Evolutionary conservation across 37 sponge, comb jelly and placozoan species (phyloP).

Genomic region (Beroe forskalii): DNA sequence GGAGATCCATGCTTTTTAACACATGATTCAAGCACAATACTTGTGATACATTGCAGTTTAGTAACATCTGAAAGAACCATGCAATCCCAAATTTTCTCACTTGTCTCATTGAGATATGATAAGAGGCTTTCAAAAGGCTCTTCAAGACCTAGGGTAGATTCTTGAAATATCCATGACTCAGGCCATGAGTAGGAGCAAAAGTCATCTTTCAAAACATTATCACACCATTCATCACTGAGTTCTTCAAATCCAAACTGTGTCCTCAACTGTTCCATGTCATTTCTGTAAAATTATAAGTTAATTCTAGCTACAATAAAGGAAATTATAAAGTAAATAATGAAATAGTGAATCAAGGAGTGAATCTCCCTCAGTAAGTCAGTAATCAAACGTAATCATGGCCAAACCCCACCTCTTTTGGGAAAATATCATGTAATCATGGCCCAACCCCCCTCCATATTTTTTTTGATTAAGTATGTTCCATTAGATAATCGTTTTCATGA

Average conservation of each 20-base stretch:
- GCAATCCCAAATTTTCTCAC: not conserved
- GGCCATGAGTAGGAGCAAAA: constrained; percentile 9
- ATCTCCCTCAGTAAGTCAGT: too few species aligned
- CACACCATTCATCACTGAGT: constrained; percentile 32
- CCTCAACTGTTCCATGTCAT: constrained; percentile 36
- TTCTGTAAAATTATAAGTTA: too few species aligned
- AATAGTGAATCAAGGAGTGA: too few species aligned
- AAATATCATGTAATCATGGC: too few species aligned
- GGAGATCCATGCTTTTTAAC: constrained; percentile 2
- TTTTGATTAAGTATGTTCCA: too few species aligned
- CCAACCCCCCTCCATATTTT: too few species aligned
- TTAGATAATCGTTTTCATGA: too few species aligned
- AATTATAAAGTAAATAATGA: too few species aligned
- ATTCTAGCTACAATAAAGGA: too few species aligned
- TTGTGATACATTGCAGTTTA: constrained; percentile 17
- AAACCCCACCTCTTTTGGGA: too few species aligned
- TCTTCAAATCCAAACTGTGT: not conserved
- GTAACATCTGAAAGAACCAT: constrained; percentile 9
- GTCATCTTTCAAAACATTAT: constrained; percentile 12
- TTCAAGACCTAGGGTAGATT: not conserved
- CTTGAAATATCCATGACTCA: not conserved
- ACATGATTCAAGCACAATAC: constrained; percentile 12
- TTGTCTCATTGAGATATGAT: not conserved
- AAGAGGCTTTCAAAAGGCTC: not conserved
- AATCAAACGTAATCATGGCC: too few species aligned